These are phyloP conservation scores for Myzus persicae DNA, from an alignment of 1,140 invertebrate genomes.

Conservation along the genomic window DNA sequence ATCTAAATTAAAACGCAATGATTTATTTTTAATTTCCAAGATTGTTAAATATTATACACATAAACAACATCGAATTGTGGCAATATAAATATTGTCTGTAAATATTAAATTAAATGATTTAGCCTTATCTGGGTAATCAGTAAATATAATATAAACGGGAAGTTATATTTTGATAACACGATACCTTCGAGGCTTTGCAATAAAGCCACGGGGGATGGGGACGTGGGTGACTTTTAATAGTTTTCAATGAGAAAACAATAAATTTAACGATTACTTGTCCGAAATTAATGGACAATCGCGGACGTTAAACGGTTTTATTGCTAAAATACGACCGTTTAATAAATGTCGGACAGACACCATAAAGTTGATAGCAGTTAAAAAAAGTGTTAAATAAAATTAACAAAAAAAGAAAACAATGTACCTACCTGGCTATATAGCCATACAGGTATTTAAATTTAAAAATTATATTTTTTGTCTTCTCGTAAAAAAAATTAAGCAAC, in stretches of 20 bases:
- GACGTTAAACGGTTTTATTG: slow-evolving; percentile 50
- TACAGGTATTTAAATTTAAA: neutral
- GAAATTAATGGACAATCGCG: slow-evolving; percentile 34
- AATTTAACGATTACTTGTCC: slow-evolving; percentile 46
- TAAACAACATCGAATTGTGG: neutral
- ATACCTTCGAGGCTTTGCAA: neutral
- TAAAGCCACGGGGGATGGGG: neutral
- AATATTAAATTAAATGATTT: neutral
- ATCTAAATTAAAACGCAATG: neutral
- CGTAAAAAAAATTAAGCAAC: neutral
- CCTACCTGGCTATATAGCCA: neutral
- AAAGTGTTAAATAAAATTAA: neutral
- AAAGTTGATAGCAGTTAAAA: slow-evolving; percentile 12
- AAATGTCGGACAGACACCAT: neutral
- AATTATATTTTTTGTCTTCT: neutral
- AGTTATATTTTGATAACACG: slow-evolving; percentile 19
- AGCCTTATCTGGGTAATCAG: neutral
- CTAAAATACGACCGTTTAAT: slow-evolving; percentile 28
- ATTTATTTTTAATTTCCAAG: neutral
- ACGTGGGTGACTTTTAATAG: slow-evolving; percentile 30
- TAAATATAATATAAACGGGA: neutral
- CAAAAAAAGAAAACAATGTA: neutral
- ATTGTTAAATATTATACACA: neutral
- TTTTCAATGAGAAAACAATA: slow-evolving; percentile 37
- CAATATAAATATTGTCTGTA: neutral